These are phyloP conservation scores for Schizopygopsis pylzovi DNA, from an alignment of 2,797 vertebrate species.

Conservation along the genomic window DNA sequence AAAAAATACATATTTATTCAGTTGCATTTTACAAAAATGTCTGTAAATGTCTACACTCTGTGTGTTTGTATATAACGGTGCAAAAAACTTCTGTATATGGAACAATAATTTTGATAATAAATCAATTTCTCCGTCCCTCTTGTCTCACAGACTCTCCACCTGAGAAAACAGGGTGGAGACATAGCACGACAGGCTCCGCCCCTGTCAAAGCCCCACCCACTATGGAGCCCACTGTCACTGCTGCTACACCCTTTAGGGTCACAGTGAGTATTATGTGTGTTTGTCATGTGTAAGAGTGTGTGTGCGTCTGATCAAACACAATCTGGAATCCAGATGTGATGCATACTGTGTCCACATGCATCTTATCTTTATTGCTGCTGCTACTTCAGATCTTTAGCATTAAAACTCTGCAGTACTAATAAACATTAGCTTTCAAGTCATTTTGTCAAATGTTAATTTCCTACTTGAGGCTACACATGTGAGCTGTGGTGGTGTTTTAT, in stretches of 20 bases:
- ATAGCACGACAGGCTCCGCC: constrained; percentile 90
- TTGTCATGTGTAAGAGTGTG: constrained; percentile 13
- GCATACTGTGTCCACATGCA: constrained; percentile 3
- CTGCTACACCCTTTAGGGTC: constrained; percentile 91
- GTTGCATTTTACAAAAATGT: not conserved
- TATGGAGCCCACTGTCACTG: constrained; percentile 86
- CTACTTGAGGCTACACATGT: constrained; percentile 25
- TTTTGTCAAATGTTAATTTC: constrained; percentile 45
- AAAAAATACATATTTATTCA: not conserved
- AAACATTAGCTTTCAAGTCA: not conserved
- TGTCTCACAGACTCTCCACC: constrained; percentile 58
- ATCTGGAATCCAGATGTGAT: constrained; percentile 49
- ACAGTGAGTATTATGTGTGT: constrained; percentile 82
- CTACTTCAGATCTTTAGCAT: constrained; percentile 12
- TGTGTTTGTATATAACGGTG: not conserved
- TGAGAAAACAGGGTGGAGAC: constrained; percentile 71
- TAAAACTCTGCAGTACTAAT: constrained; percentile 7
- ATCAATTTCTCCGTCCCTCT: not conserved
- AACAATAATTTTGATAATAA: not conserved
- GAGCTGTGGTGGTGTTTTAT: not conserved
- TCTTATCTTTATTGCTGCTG: constrained; percentile 14
- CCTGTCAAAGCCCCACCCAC: constrained; percentile 83
- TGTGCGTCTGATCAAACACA: constrained; percentile 24
- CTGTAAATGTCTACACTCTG: not conserved
- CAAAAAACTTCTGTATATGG: not conserved